Evolutionary conservation across 2,113 vertebrate species (phyloP).

Genomic region (Phalacrocorax aristotelis): DNA sequence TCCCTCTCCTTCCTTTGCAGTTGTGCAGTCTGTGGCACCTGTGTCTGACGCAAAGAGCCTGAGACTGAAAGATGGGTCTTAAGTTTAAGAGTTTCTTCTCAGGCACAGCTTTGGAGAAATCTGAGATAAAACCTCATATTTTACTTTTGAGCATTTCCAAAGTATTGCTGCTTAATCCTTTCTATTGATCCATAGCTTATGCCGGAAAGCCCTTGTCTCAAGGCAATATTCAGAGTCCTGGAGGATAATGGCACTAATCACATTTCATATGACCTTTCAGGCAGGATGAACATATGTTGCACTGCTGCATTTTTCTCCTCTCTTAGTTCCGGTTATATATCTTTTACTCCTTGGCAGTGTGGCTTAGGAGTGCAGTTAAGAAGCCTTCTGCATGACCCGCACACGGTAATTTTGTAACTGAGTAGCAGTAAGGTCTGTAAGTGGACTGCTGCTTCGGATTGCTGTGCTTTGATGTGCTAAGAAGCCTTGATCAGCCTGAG

Average conservation of each 20-base stretch:
- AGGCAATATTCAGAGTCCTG: constrained; percentile 10
- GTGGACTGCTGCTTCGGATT: neutral
- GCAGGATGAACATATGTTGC: constrained; percentile 18
- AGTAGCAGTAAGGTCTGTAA: neutral
- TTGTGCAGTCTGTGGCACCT: fast-evolving
- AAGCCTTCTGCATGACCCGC: neutral
- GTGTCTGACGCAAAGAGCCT: neutral
- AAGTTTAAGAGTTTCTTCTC: neutral
- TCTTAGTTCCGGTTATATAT: neutral
- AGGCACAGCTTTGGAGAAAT: neutral
- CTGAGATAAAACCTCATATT: neutral
- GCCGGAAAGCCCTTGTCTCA: neutral
- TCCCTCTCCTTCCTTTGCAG: neutral
- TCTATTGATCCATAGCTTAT: constrained; percentile 1
- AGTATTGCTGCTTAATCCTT: constrained; percentile 22
- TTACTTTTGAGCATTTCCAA: neutral
- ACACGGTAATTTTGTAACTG: neutral
- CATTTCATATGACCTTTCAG: constrained; percentile 22
- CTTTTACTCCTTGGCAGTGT: neutral
- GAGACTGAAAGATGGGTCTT: neutral
- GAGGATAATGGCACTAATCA: constrained; percentile 39
- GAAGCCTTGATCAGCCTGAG: neutral
- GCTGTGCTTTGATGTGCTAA: constrained; percentile 29
- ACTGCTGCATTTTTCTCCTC: neutral
- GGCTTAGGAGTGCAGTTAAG: neutral